Evolutionary conservation across 2,888 invertebrate species (phyloP).

Genomic region (Phania funesta): DNA sequence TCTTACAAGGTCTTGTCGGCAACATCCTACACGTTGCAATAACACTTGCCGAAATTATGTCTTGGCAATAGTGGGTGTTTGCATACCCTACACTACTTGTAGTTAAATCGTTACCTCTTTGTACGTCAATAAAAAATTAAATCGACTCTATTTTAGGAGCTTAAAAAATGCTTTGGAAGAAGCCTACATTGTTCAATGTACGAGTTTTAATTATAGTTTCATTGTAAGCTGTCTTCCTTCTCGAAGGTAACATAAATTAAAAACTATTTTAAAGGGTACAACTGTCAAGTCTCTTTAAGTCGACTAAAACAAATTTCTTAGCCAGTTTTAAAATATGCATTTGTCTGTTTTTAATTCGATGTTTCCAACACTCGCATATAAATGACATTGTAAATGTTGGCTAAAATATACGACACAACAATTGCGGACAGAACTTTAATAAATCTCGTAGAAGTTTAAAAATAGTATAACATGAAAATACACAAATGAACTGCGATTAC

Average conservation of each 20-base stretch:
- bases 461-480: slow-evolving; percentile 4
- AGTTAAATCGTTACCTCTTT: no score
- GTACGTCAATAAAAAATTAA: no score
- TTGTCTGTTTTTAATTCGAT: neutral
- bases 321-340: neutral
- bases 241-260: no score
- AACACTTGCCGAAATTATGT: neutral
- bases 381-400: neutral
- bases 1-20: neutral
- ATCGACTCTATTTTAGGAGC: no score
- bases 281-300: neutral
- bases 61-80: neutral
- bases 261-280: no score
- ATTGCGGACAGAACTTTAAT: neutral
- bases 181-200: no score
- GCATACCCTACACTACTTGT: neutral
- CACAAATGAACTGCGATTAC: slow-evolving; percentile 26
- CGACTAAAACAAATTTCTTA: neutral
- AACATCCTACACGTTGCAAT: neutral
- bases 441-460: slow-evolving; percentile 7
- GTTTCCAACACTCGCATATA: neutral
- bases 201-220: no score
- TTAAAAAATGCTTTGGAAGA: no score
- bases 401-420: neutral
- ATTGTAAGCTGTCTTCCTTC: no score